A percentile compares a stretch with the other conserved stretches of the same genome.
phyloP scores from a whole-genome alignment of 2,797 vertebrate species.

The Macropodus opercularis region DNA sequence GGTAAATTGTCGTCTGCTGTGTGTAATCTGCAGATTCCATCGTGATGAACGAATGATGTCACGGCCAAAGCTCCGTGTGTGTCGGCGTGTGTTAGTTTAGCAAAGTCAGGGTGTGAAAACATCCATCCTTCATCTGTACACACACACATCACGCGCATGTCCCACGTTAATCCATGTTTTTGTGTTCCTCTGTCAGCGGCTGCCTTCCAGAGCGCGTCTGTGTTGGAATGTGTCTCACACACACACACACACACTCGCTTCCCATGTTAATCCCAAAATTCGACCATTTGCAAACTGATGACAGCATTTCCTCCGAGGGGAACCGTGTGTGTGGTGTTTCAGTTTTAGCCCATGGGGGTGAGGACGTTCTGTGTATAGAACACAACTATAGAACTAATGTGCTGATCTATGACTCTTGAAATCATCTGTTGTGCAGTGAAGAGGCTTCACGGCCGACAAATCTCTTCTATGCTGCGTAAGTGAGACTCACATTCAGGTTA shows the following conservation, averaged over 20 bases:
- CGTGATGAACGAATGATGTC: slow-evolving; percentile 45
- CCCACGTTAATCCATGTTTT: slow-evolving; percentile 60
- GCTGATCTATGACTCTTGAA: too few species aligned
- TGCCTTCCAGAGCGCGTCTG: slow-evolving; percentile 31
- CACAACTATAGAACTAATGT: too few species aligned
- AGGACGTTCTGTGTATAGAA: neutral
- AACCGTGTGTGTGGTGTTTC: slow-evolving; percentile 2
- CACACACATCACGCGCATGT: slow-evolving; percentile 61
- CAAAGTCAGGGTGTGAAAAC: slow-evolving; percentile 59
- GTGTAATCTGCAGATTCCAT: slow-evolving; percentile 53
- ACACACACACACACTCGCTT: slow-evolving; percentile 10
- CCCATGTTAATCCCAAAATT: slow-evolving; percentile 50
- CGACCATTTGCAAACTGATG: slow-evolving; percentile 58
- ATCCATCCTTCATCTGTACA: slow-evolving; percentile 49
- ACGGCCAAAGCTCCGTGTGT: neutral
- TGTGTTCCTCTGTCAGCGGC: slow-evolving; percentile 44
- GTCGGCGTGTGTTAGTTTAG: slow-evolving; percentile 44
- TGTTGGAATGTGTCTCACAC: slow-evolving; percentile 30
- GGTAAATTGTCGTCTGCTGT: slow-evolving; percentile 11
- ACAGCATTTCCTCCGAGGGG: slow-evolving; percentile 52
- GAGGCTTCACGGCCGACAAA: too few species aligned
- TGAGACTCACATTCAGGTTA: too few species aligned
- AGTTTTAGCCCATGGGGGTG: neutral
- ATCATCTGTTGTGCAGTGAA: too few species aligned
- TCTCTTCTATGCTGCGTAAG: too few species aligned